A percentile compares a stretch with the other conserved stretches of the same genome.
Conservation (phyloP, 2,113 vertebrate genomes). For the Takifugu flavidus region DNA sequence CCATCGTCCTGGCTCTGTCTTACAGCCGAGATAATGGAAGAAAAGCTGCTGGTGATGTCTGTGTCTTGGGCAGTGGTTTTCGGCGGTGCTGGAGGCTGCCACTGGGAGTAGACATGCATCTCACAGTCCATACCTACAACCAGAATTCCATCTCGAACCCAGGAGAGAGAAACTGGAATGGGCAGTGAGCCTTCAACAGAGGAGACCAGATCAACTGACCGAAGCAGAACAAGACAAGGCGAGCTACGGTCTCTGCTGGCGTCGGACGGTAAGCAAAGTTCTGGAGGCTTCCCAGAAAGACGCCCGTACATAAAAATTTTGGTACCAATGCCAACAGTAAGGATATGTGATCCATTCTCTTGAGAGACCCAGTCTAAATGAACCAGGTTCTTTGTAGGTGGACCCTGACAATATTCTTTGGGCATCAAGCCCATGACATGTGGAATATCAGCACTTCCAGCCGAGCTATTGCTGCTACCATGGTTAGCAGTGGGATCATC, state of each 20-base stretch:
- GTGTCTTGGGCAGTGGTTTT: conserved; percentile 68
- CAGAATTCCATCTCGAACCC: conserved; percentile 96
- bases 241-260: conserved; percentile 61
- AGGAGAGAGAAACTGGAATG: conserved; percentile 92
- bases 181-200: conserved; percentile 91
- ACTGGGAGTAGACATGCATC: conserved; percentile 98
- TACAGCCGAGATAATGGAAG: conserved; percentile 79
- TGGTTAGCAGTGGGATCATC: conserved; percentile 54
- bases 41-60: conserved; percentile 79
- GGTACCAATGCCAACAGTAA: conserved; percentile 92
- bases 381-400: conserved; percentile 77
- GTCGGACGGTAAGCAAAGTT: conserved; percentile 80
- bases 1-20: conserved; percentile 81
- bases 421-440: conserved; percentile 58
- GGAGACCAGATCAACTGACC: conserved; percentile 87
- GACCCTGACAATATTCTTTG: conserved; percentile 58
- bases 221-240: conserved; percentile 85
- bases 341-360: conserved; percentile 94
- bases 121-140: conserved; percentile 98
- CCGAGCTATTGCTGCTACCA: conserved; percentile 62
- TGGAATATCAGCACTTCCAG: conserved; percentile 63
- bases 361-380: conserved; percentile 98
- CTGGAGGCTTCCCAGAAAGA: conserved; percentile 83
- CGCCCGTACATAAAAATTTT: conserved; percentile 94
- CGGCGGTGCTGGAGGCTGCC: conserved; percentile 81